A percentile compares a stretch with the other conserved stretches of the same genome.
phyloP scores from a whole-genome alignment of 2,888 invertebrate genomes.

The Hetaerina titia region DNA sequence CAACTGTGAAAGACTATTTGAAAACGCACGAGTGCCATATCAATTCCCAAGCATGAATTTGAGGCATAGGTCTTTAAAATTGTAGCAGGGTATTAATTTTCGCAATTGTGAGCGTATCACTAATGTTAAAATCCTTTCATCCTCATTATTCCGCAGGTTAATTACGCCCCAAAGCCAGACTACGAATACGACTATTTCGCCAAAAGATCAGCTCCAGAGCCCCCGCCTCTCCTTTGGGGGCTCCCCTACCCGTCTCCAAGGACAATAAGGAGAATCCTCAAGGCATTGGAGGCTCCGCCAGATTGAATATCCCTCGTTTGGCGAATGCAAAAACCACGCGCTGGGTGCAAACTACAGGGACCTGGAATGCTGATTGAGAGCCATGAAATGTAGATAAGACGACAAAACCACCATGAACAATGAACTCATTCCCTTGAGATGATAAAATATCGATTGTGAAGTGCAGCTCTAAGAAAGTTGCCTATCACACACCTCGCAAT shows the following conservation, averaged over 20 bases:
- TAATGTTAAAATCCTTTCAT: background rate
- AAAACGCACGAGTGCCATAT: too few relatives aligned
- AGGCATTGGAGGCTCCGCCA: background rate
- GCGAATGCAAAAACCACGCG: background rate
- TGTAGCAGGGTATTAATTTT: too few relatives aligned
- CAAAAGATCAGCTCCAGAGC: constrained; percentile 36
- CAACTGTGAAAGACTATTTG: too few relatives aligned
- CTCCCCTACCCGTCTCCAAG: background rate
- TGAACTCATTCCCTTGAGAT: background rate
- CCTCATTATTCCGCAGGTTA: background rate
- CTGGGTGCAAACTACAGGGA: background rate
- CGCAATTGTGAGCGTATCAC: background rate
- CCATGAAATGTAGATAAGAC: background rate
- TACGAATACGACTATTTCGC: constrained; percentile 57
- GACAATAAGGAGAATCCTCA: constrained; percentile 38
- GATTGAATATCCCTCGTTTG: background rate
- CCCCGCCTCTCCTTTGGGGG: constrained; percentile 10
- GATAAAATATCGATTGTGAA: background rate
- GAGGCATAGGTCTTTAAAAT: too few relatives aligned
- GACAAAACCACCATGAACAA: background rate
- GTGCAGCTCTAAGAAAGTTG: background rate
- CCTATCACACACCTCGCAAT: too few relatives aligned
- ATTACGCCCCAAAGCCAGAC: constrained; percentile 36
- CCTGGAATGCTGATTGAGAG: background rate
- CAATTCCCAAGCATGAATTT: too few relatives aligned